Conservation (phyloP, 1,140 invertebrate species). For the Bombus ignitus region DNA sequence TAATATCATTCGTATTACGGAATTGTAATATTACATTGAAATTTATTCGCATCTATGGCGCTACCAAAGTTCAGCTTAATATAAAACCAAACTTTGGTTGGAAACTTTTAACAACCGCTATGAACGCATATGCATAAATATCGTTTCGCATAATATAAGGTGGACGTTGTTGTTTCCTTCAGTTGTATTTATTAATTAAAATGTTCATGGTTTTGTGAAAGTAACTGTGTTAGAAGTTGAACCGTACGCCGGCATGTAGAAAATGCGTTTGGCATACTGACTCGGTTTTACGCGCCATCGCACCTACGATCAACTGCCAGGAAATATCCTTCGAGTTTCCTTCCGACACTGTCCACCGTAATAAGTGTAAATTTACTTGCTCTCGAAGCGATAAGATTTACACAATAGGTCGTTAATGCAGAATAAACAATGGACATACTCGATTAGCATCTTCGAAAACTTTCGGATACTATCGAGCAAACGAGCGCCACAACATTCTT, state of each 20-base stretch:
- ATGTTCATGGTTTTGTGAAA: slow-evolving; percentile 12
- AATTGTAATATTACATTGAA: no score
- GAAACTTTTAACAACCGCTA: no score
- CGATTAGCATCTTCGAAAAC: slow-evolving; percentile 29
- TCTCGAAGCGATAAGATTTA: slow-evolving; percentile 8
- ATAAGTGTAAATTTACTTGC: slow-evolving; percentile 9
- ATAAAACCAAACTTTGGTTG: no score
- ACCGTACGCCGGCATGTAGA: background rate
- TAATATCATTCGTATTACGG: no score
- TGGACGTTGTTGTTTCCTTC: background rate
- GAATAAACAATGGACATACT: slow-evolving; percentile 11
- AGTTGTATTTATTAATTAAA: background rate
- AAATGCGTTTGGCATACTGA: slow-evolving; percentile 59
- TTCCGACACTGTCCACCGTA: slow-evolving; percentile 18
- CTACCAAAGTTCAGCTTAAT: no score
- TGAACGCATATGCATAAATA: no score
- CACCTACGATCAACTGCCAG: slow-evolving; percentile 27
- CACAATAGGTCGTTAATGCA: slow-evolving; percentile 4
- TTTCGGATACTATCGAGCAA: background rate
- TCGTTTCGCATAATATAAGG: no score
- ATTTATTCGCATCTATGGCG: no score
- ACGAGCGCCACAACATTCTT: background rate
- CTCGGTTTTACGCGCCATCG: slow-evolving; percentile 60
- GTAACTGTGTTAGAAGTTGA: slow-evolving; percentile 2
- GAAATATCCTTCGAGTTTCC: slow-evolving; percentile 12